These are phyloP conservation scores for Octopus bimaculoides DNA, from an alignment of 1,140 invertebrate genomes.

Conservation along the genomic window DNA sequence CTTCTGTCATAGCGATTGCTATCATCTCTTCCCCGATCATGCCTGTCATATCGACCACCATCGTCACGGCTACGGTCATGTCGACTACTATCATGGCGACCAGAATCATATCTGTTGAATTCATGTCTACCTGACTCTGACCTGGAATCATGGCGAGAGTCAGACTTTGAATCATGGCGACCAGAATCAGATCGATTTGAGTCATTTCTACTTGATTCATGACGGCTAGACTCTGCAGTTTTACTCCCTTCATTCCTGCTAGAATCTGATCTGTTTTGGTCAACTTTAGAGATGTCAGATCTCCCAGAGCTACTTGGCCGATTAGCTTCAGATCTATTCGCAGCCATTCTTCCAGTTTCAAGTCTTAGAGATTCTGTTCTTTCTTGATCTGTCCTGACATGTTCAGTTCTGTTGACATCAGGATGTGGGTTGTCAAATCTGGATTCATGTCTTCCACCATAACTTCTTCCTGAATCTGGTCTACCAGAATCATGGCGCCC, in stretches of 20 bases:
- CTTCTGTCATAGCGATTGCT: not conserved
- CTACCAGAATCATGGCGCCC: not conserved
- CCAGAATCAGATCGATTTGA: slow-evolving; percentile 1
- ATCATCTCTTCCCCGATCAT: slow-evolving; percentile 9
- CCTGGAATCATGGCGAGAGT: not conserved
- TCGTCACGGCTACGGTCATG: not conserved
- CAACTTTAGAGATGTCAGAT: not conserved
- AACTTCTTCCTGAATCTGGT: not conserved
- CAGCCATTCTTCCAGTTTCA: not conserved
- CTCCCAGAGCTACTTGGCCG: not conserved
- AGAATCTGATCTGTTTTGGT: not conserved
- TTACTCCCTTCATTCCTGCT: not conserved
- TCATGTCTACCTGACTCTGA: not conserved
- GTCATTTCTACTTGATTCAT: not conserved
- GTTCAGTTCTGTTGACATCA: not conserved
- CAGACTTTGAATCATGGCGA: not conserved
- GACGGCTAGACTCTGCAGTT: not conserved
- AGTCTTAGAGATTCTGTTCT: slow-evolving; percentile 5
- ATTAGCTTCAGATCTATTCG: not conserved
- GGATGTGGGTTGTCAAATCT: not conserved
- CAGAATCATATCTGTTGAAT: not conserved
- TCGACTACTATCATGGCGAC: not conserved
- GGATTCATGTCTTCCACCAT: not conserved
- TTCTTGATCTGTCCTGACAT: not conserved
- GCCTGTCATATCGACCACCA: slow-evolving; percentile 2